Base-by-base conservation (phyloP, 2,888 invertebrate species). In the Acanthopleura granulata region DNA sequence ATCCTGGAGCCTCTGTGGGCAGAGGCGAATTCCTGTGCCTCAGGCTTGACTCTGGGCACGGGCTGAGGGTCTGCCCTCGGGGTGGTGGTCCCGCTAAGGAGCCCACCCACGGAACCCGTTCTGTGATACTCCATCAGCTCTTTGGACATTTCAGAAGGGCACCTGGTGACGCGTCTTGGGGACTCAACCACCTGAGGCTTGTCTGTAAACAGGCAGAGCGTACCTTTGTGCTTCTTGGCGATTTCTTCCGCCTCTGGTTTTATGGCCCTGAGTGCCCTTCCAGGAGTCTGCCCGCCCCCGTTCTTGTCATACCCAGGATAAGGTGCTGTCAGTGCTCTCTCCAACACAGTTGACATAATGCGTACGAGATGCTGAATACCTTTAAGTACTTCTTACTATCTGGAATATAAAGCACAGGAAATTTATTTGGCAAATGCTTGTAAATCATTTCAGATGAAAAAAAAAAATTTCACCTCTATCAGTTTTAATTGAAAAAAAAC, bases 161-260 rank as follows among this genome's bases (percentile, higher is more conserved):
- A 86, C 61, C 84, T 80, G 25, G 86, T 84, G 25, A 81, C 81
- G 18, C 78, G 80, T 50, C 76, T 75, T 15, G 83, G 82, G 6
- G 83, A 77, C 29, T 79, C 75, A 30, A 82, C 75, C 72, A 77
- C 79, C 30, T 72, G 79, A n/a, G 74, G 69, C 69, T 30, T 74
- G 25, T 77, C 74, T 12, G 77, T 76, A 72, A 87, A 87, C 25
- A 87, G 72, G 29, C 85, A 79, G 15, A 86, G 77, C 25, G 83
- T 81, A 25, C 88, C 88, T 72, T 80, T 80, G 30, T 82, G 82
- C 77, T 79, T 83, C 18, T 77, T 77, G 9, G 87, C 87, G 81
- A 77, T 81, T 72, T 85, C 84, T 61, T 85, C 85, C n/a, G 86
- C 88, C 74, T 88, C 88, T 49, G 87, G 87, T 75, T 81, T 81